These are phyloP conservation scores for Triplophysa rosa DNA, from an alignment of 2,113 vertebrate genomes.

Conservation along the genomic window DNA sequence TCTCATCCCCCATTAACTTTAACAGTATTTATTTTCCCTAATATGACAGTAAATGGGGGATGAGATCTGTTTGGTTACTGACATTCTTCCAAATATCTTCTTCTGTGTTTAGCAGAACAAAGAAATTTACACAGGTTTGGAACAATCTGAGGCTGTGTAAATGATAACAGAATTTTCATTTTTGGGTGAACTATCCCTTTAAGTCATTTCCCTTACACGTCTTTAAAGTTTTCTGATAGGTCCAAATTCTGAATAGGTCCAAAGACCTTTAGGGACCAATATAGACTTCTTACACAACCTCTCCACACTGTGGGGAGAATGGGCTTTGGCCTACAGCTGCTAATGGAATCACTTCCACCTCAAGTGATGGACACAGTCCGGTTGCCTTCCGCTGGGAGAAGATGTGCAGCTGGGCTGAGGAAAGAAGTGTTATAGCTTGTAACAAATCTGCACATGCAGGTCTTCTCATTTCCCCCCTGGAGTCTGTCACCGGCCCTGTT, in stretches of 20 bases:
- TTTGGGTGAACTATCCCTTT: background rate
- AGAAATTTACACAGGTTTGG: too few species aligned
- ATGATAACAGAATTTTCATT: too few species aligned
- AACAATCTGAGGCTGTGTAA: too few species aligned
- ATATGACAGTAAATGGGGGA: too few species aligned
- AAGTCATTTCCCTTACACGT: background rate
- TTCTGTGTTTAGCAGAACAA: too few species aligned
- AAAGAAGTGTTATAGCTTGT: constrained; percentile 39
- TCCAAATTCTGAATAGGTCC: background rate
- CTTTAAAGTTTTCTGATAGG: background rate
- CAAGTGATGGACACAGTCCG: constrained; percentile 50
- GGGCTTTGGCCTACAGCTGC: constrained; percentile 47
- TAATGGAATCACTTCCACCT: constrained; percentile 52
- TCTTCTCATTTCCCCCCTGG: constrained; percentile 42
- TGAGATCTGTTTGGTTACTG: too few species aligned
- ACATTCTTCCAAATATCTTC: too few species aligned
- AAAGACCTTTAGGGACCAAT: background rate
- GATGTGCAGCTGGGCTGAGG: constrained; percentile 40
- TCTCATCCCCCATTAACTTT: too few species aligned
- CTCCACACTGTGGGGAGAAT: constrained; percentile 7
- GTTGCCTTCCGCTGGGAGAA: constrained; percentile 38
- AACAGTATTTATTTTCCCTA: background rate
- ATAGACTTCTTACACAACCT: constrained; percentile 24
- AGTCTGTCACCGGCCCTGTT: constrained; percentile 45
- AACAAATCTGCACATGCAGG: constrained; percentile 41